Evolutionary conservation across 2,888 invertebrate genomes (phyloP).

Genomic region (Cotesia congregata): DNA sequence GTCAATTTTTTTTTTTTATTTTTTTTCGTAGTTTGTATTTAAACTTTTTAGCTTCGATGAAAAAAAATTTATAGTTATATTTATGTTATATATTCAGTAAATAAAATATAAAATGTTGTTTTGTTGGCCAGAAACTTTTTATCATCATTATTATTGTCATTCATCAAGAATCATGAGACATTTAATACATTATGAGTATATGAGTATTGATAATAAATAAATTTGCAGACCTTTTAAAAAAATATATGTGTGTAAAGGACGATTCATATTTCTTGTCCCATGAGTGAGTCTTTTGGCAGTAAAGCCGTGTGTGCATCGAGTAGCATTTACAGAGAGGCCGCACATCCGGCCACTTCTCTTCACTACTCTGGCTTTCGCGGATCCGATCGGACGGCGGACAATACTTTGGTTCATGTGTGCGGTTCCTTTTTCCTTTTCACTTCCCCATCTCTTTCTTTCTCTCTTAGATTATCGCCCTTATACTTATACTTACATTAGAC

Average conservation of each 20-base stretch:
- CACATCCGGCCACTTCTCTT: slow-evolving; percentile 34
- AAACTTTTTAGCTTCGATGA: background rate
- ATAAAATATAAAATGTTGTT: background rate
- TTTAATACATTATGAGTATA: background rate
- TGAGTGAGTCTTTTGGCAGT: slow-evolving; percentile 29
- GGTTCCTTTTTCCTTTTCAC: slow-evolving; percentile 28
- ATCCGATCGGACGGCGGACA: slow-evolving; percentile 45
- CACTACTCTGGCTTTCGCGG: slow-evolving; percentile 9
- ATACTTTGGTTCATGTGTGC: slow-evolving; percentile 37
- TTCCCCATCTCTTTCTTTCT: slow-evolving; percentile 25
- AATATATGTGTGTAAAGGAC: background rate
- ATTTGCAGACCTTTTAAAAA: background rate
- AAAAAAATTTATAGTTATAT: background rate
- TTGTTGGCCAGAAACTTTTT: slow-evolving; percentile 43
- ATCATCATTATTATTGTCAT: slow-evolving; percentile 49
- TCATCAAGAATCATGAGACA: slow-evolving; percentile 54
- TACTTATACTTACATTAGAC: slow-evolving; percentile 11
- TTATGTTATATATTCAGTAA: slow-evolving; percentile 11
- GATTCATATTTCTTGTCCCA: slow-evolving; percentile 24
- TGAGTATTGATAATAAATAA: background rate
- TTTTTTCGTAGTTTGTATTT: background rate
- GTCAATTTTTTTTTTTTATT: slow-evolving; percentile 26
- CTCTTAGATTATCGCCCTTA: slow-evolving; percentile 33
- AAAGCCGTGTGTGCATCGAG: slow-evolving; percentile 9
- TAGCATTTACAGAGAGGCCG: slow-evolving; percentile 34